Base-by-base conservation (phyloP, 2,797 vertebrate species). In the Cirrhinus molitorella region DNA sequence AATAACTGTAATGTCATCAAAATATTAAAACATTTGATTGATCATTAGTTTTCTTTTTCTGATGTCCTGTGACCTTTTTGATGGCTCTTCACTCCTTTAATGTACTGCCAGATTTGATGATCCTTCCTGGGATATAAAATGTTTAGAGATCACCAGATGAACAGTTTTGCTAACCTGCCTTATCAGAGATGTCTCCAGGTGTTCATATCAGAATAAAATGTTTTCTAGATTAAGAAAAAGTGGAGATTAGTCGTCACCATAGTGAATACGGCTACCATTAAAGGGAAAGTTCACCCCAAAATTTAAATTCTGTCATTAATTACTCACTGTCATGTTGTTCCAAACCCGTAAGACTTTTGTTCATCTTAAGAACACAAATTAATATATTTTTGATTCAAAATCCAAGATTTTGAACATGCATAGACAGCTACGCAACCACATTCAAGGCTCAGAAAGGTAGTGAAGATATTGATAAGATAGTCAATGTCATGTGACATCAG, bases 21-120 rank as follows among this genome's bases (percentile, higher is more conserved):
- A 63, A 61, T 63, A 61, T 63, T 31, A 77, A 77, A 77, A 77
- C 12, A 21, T 5, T 63, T 25, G 34, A 76, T 19, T 59, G 51
- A 59, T 8, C 25, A 49, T 31, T 13, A 6, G 47, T 72, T 31
- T 31, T 53, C 5, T 53, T n/a, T 74, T 13, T 16, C 17, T 34
- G 11, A 53, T 37, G 47, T 34, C 11, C 19, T 55, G 0, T 57
- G 51, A 10, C 51, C 12, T 34, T 5, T 40, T 11, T 25, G 4
- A 40, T 57, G 13, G 21, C 1, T 75, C 9, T n/a, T n/a, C 3
- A 73, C 19, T 53, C 0, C 40, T 40, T 1, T 31, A 31, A 13
- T 74, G 6, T n/a, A n/a, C 28, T 55, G 13, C 59, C 14, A 16
- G 21, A 76, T 76, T 53, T 25, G 0, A 7, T 43, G 12, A 59